Evolutionary conservation across 2,113 vertebrate genomes (phyloP).

Genomic region (Sakesphorus luctuosus): DNA sequence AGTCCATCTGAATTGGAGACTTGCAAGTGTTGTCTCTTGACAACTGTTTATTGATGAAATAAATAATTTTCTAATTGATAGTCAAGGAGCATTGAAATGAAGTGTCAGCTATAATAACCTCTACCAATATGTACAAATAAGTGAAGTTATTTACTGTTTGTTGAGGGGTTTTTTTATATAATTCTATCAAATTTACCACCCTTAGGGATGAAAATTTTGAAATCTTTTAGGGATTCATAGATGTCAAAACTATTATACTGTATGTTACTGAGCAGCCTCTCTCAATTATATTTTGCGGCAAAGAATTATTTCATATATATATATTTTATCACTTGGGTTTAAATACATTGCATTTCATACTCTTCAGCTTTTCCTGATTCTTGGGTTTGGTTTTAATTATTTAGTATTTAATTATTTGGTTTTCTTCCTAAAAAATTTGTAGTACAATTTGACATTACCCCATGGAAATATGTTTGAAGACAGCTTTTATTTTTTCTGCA

Average conservation of each 20-base stretch:
- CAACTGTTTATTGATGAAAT: neutral
- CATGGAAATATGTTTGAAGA: neutral
- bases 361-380: neutral
- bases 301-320: neutral
- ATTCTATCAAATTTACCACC: neutral
- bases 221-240: neutral
- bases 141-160: neutral
- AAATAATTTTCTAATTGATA: neutral
- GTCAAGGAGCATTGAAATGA: neutral
- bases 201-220: neutral
- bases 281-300: neutral
- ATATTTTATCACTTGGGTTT: neutral
- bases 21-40: neutral
- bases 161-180: fast-evolving
- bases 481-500: neutral
- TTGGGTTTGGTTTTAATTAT: neutral
- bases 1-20: neutral
- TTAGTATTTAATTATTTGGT: neutral
- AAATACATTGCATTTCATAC: neutral
- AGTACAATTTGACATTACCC: fast-evolving
- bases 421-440: neutral
- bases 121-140: neutral
- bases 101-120: neutral
- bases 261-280: neutral
- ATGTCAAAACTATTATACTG: neutral